These are phyloP conservation scores for Noctua comes DNA, from an alignment of 2,888 invertebrate species.

Conservation along the genomic window DNA sequence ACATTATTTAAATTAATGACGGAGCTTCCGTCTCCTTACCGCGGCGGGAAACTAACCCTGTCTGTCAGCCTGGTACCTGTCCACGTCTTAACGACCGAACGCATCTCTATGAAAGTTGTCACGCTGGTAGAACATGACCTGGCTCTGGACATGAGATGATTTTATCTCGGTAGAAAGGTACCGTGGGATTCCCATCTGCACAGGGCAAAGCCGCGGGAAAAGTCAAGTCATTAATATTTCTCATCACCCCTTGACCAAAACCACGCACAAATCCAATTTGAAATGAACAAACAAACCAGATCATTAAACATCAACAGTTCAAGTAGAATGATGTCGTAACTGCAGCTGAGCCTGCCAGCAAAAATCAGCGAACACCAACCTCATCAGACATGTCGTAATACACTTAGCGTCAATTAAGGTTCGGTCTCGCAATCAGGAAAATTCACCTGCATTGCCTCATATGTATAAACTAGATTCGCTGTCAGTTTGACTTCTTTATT, in stretches of 20 bases:
- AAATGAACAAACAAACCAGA: constrained; percentile 30
- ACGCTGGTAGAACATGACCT: not conserved
- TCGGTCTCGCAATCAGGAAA: constrained; percentile 58
- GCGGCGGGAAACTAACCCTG: not conserved
- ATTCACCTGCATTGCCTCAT: constrained; percentile 55
- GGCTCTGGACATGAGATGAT: not conserved
- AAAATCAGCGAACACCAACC: constrained; percentile 36
- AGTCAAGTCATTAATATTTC: not conserved
- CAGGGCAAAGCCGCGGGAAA: not conserved
- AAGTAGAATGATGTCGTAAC: constrained; percentile 41
- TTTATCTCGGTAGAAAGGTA: not conserved
- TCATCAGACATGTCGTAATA: constrained; percentile 57
- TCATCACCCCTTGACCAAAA: constrained; percentile 16
- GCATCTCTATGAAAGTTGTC: too few species aligned
- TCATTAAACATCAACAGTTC: not conserved
- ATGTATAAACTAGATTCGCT: constrained; percentile 27
- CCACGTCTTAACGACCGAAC: not conserved
- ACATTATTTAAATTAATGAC: not conserved
- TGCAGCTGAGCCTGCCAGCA: constrained; percentile 18
- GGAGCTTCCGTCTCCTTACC: not conserved
- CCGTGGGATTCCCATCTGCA: not conserved
- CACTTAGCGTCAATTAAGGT: constrained; percentile 61
- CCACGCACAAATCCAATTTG: constrained; percentile 6
- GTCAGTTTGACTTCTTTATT: not conserved
- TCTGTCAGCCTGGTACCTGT: not conserved